These are phyloP conservation scores for Sipha maydis DNA, from an alignment of 2,888 invertebrate species.

Conservation along the genomic window DNA sequence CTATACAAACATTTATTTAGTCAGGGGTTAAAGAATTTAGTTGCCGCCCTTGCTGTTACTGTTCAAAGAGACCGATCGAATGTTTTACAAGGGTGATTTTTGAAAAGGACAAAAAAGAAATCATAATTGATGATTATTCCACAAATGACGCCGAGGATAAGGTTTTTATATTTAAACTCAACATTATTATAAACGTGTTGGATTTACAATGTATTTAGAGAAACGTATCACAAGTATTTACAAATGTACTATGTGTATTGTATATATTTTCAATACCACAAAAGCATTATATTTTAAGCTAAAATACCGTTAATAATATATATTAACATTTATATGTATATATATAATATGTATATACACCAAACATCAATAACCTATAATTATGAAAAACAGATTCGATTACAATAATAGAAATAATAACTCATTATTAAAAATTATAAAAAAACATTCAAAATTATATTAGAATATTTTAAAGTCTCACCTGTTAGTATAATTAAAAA, in stretches of 20 bases:
- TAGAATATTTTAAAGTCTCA: too few relatives aligned
- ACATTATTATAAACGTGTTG: not conserved
- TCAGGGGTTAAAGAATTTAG: constrained; percentile 39
- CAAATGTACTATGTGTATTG: too few relatives aligned
- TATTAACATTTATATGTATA: too few relatives aligned
- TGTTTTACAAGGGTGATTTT: constrained; percentile 49
- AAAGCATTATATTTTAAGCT: too few relatives aligned
- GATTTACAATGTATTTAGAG: not conserved
- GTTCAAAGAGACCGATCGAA: constrained; percentile 48
- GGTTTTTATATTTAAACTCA: not conserved
- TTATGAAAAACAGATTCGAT: too few relatives aligned
- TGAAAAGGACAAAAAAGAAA: constrained; percentile 6
- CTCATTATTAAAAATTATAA: too few relatives aligned
- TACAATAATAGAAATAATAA: too few relatives aligned
- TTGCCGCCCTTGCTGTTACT: not conserved
- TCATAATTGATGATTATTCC: not conserved
- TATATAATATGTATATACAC: too few relatives aligned
- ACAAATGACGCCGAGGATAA: not conserved
- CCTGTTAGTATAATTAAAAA: not conserved
- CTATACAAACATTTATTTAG: constrained; percentile 55
- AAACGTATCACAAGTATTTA: not conserved
- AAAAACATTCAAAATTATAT: too few relatives aligned
- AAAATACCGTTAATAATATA: too few relatives aligned
- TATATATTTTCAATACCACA: too few relatives aligned
- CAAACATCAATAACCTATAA: too few relatives aligned